phyloP scores from a whole-genome alignment of 2,888 invertebrate species.

The Phrixothrix hirtus region DNA sequence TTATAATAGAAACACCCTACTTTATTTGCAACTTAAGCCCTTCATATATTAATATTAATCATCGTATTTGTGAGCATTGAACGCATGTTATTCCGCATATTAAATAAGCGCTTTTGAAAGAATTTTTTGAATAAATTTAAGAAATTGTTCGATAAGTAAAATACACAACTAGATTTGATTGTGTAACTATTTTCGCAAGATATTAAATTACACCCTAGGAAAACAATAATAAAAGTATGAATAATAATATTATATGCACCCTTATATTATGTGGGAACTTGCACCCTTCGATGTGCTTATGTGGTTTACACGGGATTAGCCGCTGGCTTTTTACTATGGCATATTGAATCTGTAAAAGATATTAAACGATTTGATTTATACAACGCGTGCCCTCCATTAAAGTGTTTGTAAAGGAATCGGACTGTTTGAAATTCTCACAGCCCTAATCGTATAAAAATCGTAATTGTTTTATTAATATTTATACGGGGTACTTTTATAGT shows the following conservation, averaged over 20 bases:
- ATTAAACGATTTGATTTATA: constrained; percentile 54
- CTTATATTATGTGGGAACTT: constrained; percentile 46
- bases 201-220: constrained; percentile 51
- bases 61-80: constrained; percentile 5
- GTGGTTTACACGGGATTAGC: constrained; percentile 55
- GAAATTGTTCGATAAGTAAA: no score
- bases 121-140: no score
- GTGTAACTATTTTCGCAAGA: constrained; percentile 49
- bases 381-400: constrained; percentile 50
- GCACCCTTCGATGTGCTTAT: constrained; percentile 47
- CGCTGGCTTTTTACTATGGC: constrained; percentile 51
- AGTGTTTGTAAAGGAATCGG: constrained; percentile 52
- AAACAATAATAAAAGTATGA: constrained; percentile 49
- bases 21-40: constrained; percentile 18
- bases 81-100: neutral
- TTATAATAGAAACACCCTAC: constrained; percentile 29
- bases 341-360: constrained; percentile 55
- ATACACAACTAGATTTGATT: no score
- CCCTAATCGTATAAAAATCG: constrained; percentile 24
- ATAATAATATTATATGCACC: constrained; percentile 56
- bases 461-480: constrained; percentile 31
- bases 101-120: constrained; percentile 47
- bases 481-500: constrained; percentile 14
- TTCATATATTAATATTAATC: constrained; percentile 17
- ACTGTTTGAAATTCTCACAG: constrained; percentile 55